A percentile compares a stretch with the other conserved stretches of the same genome.
Evolutionary conservation across 30 jellyfish, hydroid and myxozoan species (phyloP).

Genomic region (Aurelia sp.): DNA sequence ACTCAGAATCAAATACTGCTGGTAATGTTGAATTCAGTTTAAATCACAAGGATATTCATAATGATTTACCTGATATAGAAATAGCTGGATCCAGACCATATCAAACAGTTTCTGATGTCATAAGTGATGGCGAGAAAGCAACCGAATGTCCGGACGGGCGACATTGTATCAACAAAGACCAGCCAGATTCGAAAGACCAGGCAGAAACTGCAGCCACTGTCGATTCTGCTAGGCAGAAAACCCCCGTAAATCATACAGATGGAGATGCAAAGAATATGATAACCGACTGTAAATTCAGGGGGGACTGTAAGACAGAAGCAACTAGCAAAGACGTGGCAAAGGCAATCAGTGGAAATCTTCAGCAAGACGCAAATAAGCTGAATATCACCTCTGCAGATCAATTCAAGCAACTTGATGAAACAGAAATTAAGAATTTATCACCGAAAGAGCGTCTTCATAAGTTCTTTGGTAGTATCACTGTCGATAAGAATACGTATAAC

Average conservation of each 20-base stretch:
- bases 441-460: slow-evolving; percentile 83
- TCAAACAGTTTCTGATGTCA: slow-evolving; percentile 83
- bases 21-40: slow-evolving; percentile 70
- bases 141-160: slow-evolving; percentile 87
- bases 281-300: slow-evolving; percentile 70
- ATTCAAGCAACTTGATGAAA: slow-evolving; percentile 67
- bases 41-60: slow-evolving; percentile 66
- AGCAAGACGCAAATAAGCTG: slow-evolving; percentile 13
- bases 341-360: slow-evolving; percentile 57
- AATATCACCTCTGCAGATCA: slow-evolving; percentile 34
- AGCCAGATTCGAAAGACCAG: slow-evolving; percentile 27
- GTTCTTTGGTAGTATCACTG: slow-evolving; percentile 84
- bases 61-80: slow-evolving; percentile 73
- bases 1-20: slow-evolving; percentile 42
- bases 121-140: slow-evolving; percentile 74
- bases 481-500: slow-evolving; percentile 70
- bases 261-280: slow-evolving; percentile 68
- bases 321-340: slow-evolving; percentile 89
- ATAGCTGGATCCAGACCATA: slow-evolving; percentile 93
- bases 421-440: slow-evolving; percentile 62
- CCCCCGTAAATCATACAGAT: slow-evolving; percentile 54
- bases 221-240: slow-evolving; percentile 26
- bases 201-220: slow-evolving; percentile 35
- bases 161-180: slow-evolving; percentile 82
- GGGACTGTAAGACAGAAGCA: slow-evolving; percentile 96